phyloP scores from a whole-genome alignment of 2,888 invertebrate species.

The Andrena minutula region DNA sequence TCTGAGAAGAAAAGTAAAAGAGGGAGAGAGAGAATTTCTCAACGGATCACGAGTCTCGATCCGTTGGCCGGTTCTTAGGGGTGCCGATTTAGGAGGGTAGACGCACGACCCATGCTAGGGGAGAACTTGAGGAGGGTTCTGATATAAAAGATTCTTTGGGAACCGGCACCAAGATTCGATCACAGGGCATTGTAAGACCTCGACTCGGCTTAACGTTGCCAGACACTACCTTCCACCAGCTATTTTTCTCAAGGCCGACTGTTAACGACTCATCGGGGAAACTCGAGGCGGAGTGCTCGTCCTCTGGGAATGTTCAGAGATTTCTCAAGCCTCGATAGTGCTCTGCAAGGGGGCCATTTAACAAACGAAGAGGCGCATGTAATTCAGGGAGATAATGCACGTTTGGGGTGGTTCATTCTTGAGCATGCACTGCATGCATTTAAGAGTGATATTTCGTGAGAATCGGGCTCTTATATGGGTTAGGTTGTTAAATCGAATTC shows the following conservation, averaged over 20 bases:
- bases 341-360: slow-evolving; percentile 16
- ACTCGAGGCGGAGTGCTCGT: slow-evolving; percentile 25
- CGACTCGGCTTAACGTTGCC: slow-evolving; percentile 66
- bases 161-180: slow-evolving; percentile 84
- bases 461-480: too few species aligned
- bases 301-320: slow-evolving; percentile 58
- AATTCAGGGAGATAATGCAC: not conserved
- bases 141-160: slow-evolving; percentile 83
- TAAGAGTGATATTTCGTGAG: too few species aligned
- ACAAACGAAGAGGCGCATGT: slow-evolving; percentile 1
- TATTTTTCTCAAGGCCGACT: slow-evolving; percentile 65
- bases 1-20: slow-evolving; percentile 11
- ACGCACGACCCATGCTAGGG: slow-evolving; percentile 73
- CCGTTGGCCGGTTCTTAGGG: slow-evolving; percentile 71
- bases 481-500: too few species aligned
- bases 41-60: slow-evolving; percentile 57
- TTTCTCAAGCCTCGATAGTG: slow-evolving; percentile 26
- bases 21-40: slow-evolving; percentile 45
- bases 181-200: slow-evolving; percentile 79
- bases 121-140: slow-evolving; percentile 74
- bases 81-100: slow-evolving; percentile 74
- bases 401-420: not conserved
- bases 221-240: slow-evolving; percentile 64
- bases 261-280: slow-evolving; percentile 60
- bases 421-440: not conserved